phyloP scores from a whole-genome alignment of 2,113 vertebrate genomes.

The Pyrgilauda ruficollis region DNA sequence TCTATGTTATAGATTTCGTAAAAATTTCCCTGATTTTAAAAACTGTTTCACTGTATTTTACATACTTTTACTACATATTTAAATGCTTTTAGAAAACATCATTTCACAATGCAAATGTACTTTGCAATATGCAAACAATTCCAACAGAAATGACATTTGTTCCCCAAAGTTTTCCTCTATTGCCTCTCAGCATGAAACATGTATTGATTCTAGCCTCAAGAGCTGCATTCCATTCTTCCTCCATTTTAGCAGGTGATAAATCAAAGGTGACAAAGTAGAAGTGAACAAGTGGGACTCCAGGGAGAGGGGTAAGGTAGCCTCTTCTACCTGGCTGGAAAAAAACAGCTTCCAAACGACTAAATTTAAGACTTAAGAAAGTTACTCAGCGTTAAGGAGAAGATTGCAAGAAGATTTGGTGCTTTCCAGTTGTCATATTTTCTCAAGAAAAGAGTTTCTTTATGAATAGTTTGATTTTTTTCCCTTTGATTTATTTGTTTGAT shows the following conservation, averaged over 20 bases:
- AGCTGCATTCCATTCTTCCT: neutral
- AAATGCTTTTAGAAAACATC: neutral
- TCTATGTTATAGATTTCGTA: neutral
- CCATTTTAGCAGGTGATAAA: neutral
- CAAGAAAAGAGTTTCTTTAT: neutral
- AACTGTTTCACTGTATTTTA: neutral
- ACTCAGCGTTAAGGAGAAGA: neutral
- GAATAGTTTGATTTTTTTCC: neutral
- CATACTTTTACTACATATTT: neutral
- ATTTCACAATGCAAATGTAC: neutral
- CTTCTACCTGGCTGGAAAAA: neutral
- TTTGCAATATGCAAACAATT: neutral
- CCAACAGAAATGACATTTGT: neutral
- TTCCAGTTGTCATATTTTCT: neutral
- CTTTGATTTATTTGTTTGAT: neutral
- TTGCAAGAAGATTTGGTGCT: neutral
- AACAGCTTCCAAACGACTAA: neutral
- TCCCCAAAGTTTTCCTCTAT: constrained; percentile 3
- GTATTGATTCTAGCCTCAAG: constrained; percentile 1
- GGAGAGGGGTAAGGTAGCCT: neutral
- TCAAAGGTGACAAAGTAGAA: constrained; percentile 17
- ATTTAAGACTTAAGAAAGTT: neutral
- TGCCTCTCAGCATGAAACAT: neutral
- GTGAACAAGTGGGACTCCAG: neutral
- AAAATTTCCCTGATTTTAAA: neutral